Conservation (phyloP, 1,140 invertebrate species). For the Delia radicum region DNA sequence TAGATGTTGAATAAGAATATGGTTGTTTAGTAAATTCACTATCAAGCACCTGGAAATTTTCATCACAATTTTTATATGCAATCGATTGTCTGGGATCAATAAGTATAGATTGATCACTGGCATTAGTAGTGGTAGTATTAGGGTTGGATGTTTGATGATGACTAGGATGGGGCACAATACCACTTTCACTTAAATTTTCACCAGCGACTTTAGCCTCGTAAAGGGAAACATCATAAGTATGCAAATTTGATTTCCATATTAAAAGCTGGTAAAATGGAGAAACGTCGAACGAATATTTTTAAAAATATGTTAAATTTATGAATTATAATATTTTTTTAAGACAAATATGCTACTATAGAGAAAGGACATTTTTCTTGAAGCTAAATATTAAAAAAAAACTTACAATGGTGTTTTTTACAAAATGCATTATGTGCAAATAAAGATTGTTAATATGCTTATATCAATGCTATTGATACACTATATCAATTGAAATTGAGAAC, state of each 20-base stretch:
- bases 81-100: slow-evolving; percentile 47
- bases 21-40: slow-evolving; percentile 37
- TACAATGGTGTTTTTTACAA: no score
- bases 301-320: not conserved
- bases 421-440: no score
- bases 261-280: slow-evolving; percentile 45
- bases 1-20: not conserved
- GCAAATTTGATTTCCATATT: slow-evolving; percentile 61
- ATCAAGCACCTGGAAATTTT: slow-evolving; percentile 51
- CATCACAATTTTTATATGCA: slow-evolving; percentile 39
- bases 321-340: not conserved
- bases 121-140: not conserved
- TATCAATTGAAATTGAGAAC: no score
- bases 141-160: not conserved
- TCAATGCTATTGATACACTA: no score
- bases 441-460: no score
- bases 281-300: no score
- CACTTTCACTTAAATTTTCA: not conserved
- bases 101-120: slow-evolving; percentile 36
- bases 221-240: slow-evolving; percentile 46
- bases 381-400: no score
- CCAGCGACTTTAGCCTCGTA: not conserved
- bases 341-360: no score
- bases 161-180: not conserved
- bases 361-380: no score